Evolutionary conservation across 2,113 vertebrate species (phyloP), one percentile per base, ranked within the genome.

Genomic region (Heterotis niloticus): DNA sequence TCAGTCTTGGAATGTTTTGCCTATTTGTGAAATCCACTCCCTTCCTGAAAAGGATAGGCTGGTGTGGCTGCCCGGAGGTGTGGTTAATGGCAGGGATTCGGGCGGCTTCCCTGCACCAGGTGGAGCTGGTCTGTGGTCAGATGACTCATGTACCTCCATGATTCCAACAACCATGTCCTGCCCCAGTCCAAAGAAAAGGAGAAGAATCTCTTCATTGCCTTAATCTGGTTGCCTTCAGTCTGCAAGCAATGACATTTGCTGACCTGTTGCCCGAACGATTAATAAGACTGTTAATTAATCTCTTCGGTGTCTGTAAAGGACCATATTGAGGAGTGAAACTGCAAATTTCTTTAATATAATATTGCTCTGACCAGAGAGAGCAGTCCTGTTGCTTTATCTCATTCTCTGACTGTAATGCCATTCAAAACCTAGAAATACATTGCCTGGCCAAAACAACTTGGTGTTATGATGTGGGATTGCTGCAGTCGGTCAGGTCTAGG

Each of bases 11-110:
- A 83, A 88, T 90, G 84, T 90, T 83, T 83, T 82, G 82, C 84
- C 64, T n/a, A n/a, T n/a, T n/a, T n/a, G n/a, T n/a, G n/a, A n/a
- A 84, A 75, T 79, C 84, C 89, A 89, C 88, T 83, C 89, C 89
- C 83, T 83, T 85, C 77, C 81, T 76, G 76, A 28, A 74, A 84
- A 80, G 52, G 75, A n/a, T n/a, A 29, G 57, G 76, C 59, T 52
- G 13, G 54, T 70, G 57, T 54, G 66, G 57, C 10, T 64, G 57
- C 28, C 18, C 0, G 20, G 62, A 10, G 56, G 11, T 75, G 71
- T 60, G 28, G 75, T 62, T 59, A 28, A 66, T 66, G 23, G 23
- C 4, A 24, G 64, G 4, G 10, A 24, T 10, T 20, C 23, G 3
- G n/a, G 1, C 64, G 11, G 64, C 64, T 66, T 24, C 23, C 18